Evolutionary conservation across 2,888 invertebrate species (phyloP).

Genomic region (Sesamia inferens): DNA sequence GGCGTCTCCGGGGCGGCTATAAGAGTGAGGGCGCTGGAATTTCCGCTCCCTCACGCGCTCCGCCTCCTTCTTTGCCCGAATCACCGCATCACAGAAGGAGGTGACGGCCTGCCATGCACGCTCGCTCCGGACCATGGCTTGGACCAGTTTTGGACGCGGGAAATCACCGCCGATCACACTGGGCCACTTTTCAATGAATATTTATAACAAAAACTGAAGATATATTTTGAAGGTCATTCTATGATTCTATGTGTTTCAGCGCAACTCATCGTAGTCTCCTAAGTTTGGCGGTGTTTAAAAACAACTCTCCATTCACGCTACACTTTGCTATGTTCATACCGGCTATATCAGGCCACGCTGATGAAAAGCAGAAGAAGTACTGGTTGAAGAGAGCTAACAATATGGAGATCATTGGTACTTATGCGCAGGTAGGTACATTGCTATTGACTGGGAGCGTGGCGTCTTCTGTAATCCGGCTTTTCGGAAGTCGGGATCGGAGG

Average conservation of each 20-base stretch:
- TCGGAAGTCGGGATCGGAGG: conserved; percentile 97
- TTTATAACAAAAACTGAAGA: too few relatives aligned
- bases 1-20: too few relatives aligned
- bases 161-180: too few relatives aligned
- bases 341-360: conserved; percentile 95
- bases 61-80: too few relatives aligned
- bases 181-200: too few relatives aligned
- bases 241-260: background rate
- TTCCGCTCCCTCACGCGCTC: too few relatives aligned
- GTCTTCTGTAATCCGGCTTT: conserved; percentile 99
- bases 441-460: conserved; percentile 97
- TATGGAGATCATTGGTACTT: conserved; percentile 96
- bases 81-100: too few relatives aligned
- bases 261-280: conserved; percentile 90
- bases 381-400: conserved; percentile 95
- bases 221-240: background rate
- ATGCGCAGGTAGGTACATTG: conserved; percentile 93
- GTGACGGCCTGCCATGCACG: too few relatives aligned
- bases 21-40: too few relatives aligned
- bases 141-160: too few relatives aligned
- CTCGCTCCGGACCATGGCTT: too few relatives aligned
- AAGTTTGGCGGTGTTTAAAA: conserved; percentile 91
- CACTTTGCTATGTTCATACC: conserved; percentile 98
- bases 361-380: conserved; percentile 94
- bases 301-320: conserved; percentile 92